Base-by-base conservation (phyloP, 1,140 invertebrate species). In the Gonioctena quinquepunctata region DNA sequence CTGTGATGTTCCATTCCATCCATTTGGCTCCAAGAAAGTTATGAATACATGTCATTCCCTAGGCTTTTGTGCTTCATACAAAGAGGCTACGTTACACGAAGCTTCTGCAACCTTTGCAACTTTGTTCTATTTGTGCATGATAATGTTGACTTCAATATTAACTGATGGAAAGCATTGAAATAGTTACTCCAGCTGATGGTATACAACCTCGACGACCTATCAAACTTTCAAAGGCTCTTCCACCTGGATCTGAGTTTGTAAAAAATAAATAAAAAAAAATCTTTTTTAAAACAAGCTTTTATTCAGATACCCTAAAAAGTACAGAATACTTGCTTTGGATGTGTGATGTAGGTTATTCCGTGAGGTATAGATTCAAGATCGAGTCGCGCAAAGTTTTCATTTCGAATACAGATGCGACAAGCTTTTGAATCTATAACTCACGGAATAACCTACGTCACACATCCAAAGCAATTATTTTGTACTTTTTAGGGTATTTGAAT, bases 41-140 rank as follows among this genome's bases (percentile, higher is more conserved):
- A 69, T 71, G 61, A 66, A 71, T 65, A 69, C 65, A 27, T 63
- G 42, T 65, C 25, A 63, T 59, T 42, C 23, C 26, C 71, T 65
- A 64, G 8, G 62, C 13, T 69, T 73, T 56, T 73, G 68, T 65
- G 54, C 28, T 57, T 73, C 68, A 59, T 72, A 70, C 68, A 72
- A 72, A 70, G 62, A 64, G 19, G 67, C 71, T 42, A 63, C 13
- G 25, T 50, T 69, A 49, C 64, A 72, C 33, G 27, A 71, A 71
- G 67, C 28, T 28, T 28, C 27, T 42, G 52, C 61, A 59, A 62
- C 49, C 65, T 54, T 65, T 65, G 49, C 68, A 69, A 8, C 22
- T 80, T 75, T 75, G 19, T 73, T 6, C 74, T 68, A 68, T 71
- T 74, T 68, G 67, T 76, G 18, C 68, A 52, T 49, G 72, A 77